Evolutionary conservation across 2,113 vertebrate species (phyloP), one percentile per base, ranked within the genome.

Genomic region (Ptyas mucosa): DNA sequence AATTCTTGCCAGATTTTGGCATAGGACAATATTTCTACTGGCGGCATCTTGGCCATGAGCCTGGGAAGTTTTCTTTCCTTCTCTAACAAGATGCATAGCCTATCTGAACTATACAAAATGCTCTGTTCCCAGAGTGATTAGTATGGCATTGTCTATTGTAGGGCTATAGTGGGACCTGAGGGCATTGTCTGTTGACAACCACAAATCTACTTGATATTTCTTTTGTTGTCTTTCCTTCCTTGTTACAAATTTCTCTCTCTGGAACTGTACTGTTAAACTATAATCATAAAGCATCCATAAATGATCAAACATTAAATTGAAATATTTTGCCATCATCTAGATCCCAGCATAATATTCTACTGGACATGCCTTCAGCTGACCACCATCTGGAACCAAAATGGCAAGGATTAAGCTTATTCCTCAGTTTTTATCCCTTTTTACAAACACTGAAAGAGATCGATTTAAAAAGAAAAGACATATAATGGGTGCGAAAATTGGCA

Each of bases 1-100:
- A 61, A 5, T 18, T 88, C 49, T 85, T 86, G 85, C 93, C 89
- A 51, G 52, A 29, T 91, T 81, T 69, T 54, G 58, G 90, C 39
- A 58, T 9, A 58, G 86, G 52, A 93, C 34, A 85, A 12, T 39
- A 93, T 39, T 81, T 91, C 64, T 85, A 5, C 49, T 26, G 15
- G 53, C 39, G 29, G 87, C 43, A 6, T 15, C 39, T 85, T 39
- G 51, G 87, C 49, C 34, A 0, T 9, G 34, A 92, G 24, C 52
- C 54, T 61, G 89, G 20, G 24, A 93, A 85, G 29, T 51, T 57
- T 88, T 58, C 39, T 29, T 51, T 85, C 51, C 43, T 29, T 58
- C 61, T 85, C 23, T 0, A 92, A 54, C 43, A 6, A 10, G 29
- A 52, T 54, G 61, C 6, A 1, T 21, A 20, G 89, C 8, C 26